Evolutionary conservation across 2,113 vertebrate genomes (phyloP), one percentile per base, ranked within the genome.

Genomic region (Oreochromis tanganicae): DNA sequence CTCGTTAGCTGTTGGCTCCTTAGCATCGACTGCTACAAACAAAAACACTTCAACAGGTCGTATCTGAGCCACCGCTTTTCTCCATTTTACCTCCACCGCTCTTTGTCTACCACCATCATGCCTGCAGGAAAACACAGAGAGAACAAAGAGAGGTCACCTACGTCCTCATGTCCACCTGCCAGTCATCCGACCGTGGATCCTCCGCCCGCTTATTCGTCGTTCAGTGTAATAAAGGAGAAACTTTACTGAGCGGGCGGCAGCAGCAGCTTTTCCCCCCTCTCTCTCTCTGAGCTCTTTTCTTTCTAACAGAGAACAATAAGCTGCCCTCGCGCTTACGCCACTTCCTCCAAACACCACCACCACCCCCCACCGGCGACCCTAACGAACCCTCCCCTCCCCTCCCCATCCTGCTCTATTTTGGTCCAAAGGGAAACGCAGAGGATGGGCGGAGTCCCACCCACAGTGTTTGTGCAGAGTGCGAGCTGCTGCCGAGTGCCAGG

Each of bases 241-340:
- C 56, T 79, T 54, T 21, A 55, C 7, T 19, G 27, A 14, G n/a
- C 32, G 16, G 16, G 12, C 79, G 8, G 16, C 81, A 50, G 79
- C 34, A 86, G 71, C 3, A 29, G 9, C 24, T 82, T 78, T 75
- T 43, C 46, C 85, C 54, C 29, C 5, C 17, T 9, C 57, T 34
- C 50, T 38, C 21, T 12, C 55, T 46, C 78, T 41, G n/a, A n/a
- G 36, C 43, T 89, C 59, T 90, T 71, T 83, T 82, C 80, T 61
- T 78, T 80, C 86, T 75, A 48, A 85, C 82, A 80, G 82, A 86
- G 94, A 95, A 96, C 95, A 96, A 97, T 95, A 92, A 93, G 95
- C 92, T 80, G 83, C 93, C 95, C 93, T 86, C 73, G 80, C 34
- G 1, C 87, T 95, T 94, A 95, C 93, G 87, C 75, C 84, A 93